Percentiles rank a stretch among this genome's conserved stretches.
Conservation (phyloP, 2,113 vertebrate species). For the Lethenteron reissneri region DNA sequence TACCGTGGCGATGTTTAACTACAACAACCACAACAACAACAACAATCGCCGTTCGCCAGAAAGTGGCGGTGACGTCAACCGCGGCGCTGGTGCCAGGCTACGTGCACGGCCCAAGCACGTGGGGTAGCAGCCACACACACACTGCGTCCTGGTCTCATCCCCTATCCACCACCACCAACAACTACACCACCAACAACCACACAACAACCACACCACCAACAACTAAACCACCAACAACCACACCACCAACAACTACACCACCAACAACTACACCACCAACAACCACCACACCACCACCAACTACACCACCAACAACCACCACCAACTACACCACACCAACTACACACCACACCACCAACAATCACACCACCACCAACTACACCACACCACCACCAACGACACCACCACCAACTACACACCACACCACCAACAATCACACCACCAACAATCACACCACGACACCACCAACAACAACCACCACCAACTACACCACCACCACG, state of each 20-base stretch:
- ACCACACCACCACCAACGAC: background rate
- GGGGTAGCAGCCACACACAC: too few relatives aligned
- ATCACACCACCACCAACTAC: background rate
- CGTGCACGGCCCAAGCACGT: too few relatives aligned
- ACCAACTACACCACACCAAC: too few relatives aligned
- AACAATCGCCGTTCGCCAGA: too few relatives aligned
- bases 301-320: too few relatives aligned
- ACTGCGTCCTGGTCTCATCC: background rate
- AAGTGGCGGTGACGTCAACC: too few relatives aligned
- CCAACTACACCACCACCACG: background rate
- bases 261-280: background rate
- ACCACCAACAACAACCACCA: background rate
- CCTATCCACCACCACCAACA: background rate
- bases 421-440: background rate
- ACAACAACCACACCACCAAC: background rate
- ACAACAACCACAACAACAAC: too few relatives aligned
- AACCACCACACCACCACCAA: background rate
- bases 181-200: background rate
- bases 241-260: background rate
- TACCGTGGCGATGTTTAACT: too few relatives aligned
- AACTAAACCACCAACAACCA: background rate
- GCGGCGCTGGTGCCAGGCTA: too few relatives aligned
- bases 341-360: too few relatives aligned
- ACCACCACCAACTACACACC: background rate
- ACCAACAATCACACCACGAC: background rate